Evolutionary conservation across 30 jellyfish, hydroid and myxozoan genomes (phyloP).

Genomic region (Hydractinia echinata): DNA sequence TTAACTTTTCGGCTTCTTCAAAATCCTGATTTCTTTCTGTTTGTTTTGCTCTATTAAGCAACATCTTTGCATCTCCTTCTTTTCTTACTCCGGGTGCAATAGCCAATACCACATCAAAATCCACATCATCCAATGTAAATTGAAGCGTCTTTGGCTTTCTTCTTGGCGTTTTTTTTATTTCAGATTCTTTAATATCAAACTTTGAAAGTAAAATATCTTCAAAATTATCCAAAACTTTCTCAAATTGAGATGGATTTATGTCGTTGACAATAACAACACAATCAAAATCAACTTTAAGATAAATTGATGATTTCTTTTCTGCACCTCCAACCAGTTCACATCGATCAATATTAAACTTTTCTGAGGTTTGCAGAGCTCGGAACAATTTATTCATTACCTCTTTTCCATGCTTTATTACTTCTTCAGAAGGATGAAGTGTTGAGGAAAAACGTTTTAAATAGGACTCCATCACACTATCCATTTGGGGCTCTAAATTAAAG

Average conservation of each 20-base stretch:
- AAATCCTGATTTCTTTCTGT: neutral
- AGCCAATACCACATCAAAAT: slow-evolving; percentile 3
- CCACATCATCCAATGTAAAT: neutral
- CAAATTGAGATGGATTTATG: neutral
- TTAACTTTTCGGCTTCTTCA: neutral
- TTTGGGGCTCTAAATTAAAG: no score
- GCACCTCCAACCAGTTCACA: no score
- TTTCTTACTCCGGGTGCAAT: neutral
- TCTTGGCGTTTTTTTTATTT: slow-evolving; percentile 8
- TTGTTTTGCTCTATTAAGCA: neutral
- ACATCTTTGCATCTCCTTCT: neutral
- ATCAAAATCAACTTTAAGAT: slow-evolving; percentile 5
- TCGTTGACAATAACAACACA: slow-evolving; percentile 11
- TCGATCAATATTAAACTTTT: neutral
- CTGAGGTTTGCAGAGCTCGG: neutral
- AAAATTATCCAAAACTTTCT: neutral
- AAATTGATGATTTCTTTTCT: slow-evolving; percentile 16
- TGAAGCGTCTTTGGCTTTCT: slow-evolving; percentile 16
- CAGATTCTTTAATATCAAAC: neutral
- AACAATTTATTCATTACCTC: neutral
- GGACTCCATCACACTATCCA: neutral
- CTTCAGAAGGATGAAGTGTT: neutral
- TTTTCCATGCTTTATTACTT: slow-evolving; percentile 6
- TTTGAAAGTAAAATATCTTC: neutral
- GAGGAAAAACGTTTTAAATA: neutral